Evolutionary conservation across 2,888 invertebrate genomes (phyloP), one percentile per base, ranked within the genome.

Genomic region (Calliopum simillimum): DNA sequence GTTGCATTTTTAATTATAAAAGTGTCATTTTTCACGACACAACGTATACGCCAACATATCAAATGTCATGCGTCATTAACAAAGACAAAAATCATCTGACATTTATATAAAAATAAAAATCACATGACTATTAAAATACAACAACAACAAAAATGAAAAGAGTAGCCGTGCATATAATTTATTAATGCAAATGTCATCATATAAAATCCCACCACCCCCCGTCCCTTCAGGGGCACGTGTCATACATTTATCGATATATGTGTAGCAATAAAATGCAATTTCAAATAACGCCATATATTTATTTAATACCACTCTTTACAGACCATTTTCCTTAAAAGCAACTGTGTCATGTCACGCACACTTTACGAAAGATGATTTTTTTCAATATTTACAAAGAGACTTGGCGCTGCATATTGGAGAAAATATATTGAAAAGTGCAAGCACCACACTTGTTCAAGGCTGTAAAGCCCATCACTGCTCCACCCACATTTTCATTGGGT

Each of bases 1-100:
- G 14, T 47, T 16, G 47, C 47, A 47, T n/a, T 47, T n/a, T n/a
- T n/a, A 16, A 4, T 47, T 16, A 14, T 13, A 56, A 56, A 59
- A 44, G 44, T 59, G 59, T 59, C 21, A 43, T 59, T 59, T 59
- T 59, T 59, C 59, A 59, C 59, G 44, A 43, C 59, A 19, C 59
- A 12, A n/a, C n/a, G n/a, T n/a, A n/a, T n/a, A n/a, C n/a, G 2
- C 19, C 44, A 44, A 59, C 59, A 59, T 59, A 43, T 59, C 14
- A 43, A 59, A 59, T 59, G 59, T 59, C 59, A 44, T 44, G 44
- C 59, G 44, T 44, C 59, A 59, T 59, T 59, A 41, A 41, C 21
- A 11, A 3, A 12, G 25, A 25, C 25, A 19, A 53, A 25, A 3
- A 3, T 1, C 21, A 14, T 33, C 25, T n/a, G n/a, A 23, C 11